Base-by-base conservation (phyloP, 2,113 vertebrate species). In the Rhombomys opimus region DNA sequence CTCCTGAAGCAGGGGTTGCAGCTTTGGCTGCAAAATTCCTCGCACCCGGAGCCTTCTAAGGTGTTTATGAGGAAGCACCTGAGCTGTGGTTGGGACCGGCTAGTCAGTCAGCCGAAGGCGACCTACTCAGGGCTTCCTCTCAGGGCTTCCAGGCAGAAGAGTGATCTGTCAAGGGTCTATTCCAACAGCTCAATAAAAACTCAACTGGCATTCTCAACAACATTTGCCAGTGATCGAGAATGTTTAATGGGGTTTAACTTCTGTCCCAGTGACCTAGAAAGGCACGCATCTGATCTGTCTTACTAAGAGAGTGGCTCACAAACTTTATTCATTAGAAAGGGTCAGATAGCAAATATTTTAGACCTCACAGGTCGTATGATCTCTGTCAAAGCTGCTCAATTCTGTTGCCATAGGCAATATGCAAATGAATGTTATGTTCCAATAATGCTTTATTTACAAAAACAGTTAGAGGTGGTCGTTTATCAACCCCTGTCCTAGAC, bases 391-490 rank as follows among this genome's bases (percentile, higher is more conserved):
- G 65, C 22, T 54, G 52, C 63, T 76, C n/a, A 67, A 18, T 72
- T 81, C 68, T 32, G 30, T 78, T 70, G 25, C 18, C 30, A 8
- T 20, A 82, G n/a, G 38, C 25, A 67, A 68, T 27, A n/a, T 5
- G 2, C 52, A 84, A 89, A 93, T 73, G 14, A 38, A 65, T 15
- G 25, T 89, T 84, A 1, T 80, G 87, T 90, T 84, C 57, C 91
- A 96, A 86, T 84, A 90, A 96, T 95, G 68, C 41, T 94, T 97
- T 97, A 97, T 96, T 96, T 63, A 82, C 59, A 92, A 75, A 46
- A 80, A 91, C 32, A 22, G 35, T n/a, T 78, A 54, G 23, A 13
- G 46, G 59, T 50, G 52, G 8, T 38, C 63, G 14, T 20, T 77
- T 63, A 6, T 35, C 86, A 87, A 65, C 27, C 5, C 17, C 7